These are phyloP conservation scores for Hormaphis cornu DNA, from an alignment of 1,140 invertebrate genomes.

Conservation along the genomic window DNA sequence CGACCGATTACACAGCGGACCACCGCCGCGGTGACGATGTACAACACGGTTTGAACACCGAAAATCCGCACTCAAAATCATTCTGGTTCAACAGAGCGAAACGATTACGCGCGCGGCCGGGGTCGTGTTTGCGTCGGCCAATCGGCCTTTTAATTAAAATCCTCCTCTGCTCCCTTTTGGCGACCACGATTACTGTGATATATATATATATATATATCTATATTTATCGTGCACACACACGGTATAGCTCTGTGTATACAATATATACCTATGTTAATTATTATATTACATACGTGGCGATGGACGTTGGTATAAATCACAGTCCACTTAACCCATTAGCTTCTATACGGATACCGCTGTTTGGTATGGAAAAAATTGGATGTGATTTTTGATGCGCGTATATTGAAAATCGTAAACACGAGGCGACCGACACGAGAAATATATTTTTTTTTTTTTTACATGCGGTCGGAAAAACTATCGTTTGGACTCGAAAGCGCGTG, in stretches of 20 bases:
- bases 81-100: slow-evolving; percentile 16
- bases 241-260: not conserved
- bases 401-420: too few species aligned
- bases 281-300: not conserved
- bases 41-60: not conserved
- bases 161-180: not conserved
- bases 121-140: not conserved
- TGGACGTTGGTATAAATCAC: too few species aligned
- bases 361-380: too few species aligned
- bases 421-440: too few species aligned
- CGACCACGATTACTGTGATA: not conserved
- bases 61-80: slow-evolving; percentile 20
- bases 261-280: not conserved
- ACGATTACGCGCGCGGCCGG: not conserved
- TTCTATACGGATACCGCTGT: too few species aligned
- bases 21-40: not conserved
- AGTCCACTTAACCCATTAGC: too few species aligned
- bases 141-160: slow-evolving; percentile 26
- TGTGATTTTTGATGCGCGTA: too few species aligned
- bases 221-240: not conserved
- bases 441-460: too few species aligned
- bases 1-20: not conserved
- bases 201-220: not conserved
- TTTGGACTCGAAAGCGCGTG: too few species aligned
- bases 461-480: too few species aligned